A percentile compares a stretch with the other conserved stretches of the same genome.
These are phyloP conservation scores for Akabosia matsudoensis DNA, from an alignment of 1,140 invertebrate species.

Conservation along the genomic window DNA sequence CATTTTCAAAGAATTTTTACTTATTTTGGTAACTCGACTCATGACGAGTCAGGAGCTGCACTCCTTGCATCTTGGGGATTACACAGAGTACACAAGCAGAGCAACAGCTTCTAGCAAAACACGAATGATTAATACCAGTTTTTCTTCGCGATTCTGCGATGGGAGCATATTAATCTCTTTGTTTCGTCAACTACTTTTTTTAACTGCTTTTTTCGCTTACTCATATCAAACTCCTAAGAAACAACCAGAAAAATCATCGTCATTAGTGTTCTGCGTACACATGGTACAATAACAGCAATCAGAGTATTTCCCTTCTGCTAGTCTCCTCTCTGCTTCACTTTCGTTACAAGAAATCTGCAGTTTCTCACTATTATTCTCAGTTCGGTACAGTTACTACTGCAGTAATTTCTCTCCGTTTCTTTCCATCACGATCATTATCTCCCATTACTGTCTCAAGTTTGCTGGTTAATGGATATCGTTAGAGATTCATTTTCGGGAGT, in stretches of 20 bases:
- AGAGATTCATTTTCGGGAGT: neutral
- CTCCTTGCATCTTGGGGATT: no score
- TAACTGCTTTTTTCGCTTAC: neutral
- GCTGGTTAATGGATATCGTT: neutral
- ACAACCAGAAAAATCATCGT: neutral
- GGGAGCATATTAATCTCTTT: neutral
- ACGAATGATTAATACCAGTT: constrained; percentile 18
- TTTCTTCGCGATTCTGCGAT: neutral
- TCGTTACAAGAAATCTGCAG: neutral
- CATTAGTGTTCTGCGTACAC: constrained; percentile 2
- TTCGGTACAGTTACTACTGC: neutral
- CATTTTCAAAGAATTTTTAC: neutral
- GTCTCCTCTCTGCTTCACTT: neutral
- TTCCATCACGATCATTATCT: neutral
- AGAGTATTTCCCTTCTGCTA: no score
- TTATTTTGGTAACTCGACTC: neutral
- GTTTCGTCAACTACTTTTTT: neutral
- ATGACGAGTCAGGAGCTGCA: neutral
- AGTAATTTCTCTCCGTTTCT: neutral
- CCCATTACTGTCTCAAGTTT: neutral
- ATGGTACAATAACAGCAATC: no score
- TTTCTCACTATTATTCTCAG: neutral
- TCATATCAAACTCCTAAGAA: neutral
- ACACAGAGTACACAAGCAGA: no score
- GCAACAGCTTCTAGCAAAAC: neutral